phyloP scores from a whole-genome alignment of 2,113 vertebrate species.

The Nesogale talazaci region DNA sequence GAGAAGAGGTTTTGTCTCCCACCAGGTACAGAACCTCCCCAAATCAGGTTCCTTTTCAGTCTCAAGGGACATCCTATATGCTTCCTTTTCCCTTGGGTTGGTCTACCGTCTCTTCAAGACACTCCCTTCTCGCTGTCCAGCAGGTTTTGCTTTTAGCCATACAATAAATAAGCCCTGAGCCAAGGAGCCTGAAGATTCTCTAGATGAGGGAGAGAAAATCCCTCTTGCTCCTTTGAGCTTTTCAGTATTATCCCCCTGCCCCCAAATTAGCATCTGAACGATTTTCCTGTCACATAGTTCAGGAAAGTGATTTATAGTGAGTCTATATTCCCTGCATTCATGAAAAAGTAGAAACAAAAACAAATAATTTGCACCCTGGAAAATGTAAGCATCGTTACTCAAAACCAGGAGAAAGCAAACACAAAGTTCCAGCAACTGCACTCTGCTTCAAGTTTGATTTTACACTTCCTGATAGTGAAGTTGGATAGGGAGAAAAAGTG shows the following conservation, averaged over 20 bases:
- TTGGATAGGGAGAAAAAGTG: slow-evolving; percentile 35
- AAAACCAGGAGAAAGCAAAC: background rate
- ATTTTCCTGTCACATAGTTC: slow-evolving; percentile 18
- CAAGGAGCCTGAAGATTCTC: background rate
- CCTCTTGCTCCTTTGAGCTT: background rate
- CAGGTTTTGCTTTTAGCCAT: background rate
- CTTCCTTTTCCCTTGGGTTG: background rate
- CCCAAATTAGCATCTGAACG: background rate
- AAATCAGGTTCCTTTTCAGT: background rate
- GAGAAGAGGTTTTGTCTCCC: background rate
- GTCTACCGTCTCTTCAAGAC: background rate
- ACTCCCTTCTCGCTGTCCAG: no score
- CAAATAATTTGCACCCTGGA: background rate
- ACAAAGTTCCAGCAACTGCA: background rate
- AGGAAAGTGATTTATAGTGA: slow-evolving; percentile 23
- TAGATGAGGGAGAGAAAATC: background rate
- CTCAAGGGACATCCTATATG: background rate
- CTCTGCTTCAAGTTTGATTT: background rate
- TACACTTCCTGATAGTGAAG: slow-evolving; percentile 25
- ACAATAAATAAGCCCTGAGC: background rate
- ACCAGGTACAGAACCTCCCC: background rate
- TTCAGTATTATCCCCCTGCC: background rate
- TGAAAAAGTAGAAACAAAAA: background rate
- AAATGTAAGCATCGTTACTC: background rate
- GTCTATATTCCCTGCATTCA: background rate